Conservation (phyloP, 2,888 invertebrate species). For the Lasioglossum zephyrum region DNA sequence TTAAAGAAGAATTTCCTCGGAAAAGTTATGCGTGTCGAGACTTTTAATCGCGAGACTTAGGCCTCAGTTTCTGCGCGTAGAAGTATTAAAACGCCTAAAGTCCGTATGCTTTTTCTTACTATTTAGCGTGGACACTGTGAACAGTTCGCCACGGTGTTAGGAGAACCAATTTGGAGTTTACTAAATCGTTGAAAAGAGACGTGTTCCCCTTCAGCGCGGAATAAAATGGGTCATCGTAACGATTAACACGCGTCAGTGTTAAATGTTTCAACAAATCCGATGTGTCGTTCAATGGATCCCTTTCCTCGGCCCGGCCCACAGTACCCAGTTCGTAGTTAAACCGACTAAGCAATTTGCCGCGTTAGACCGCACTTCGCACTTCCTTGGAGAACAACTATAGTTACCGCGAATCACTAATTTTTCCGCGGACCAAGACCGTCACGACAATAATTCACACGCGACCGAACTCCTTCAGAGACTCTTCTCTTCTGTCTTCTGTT, state of each 20-base stretch:
- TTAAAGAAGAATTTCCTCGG: too few relatives aligned
- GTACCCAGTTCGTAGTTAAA: background rate
- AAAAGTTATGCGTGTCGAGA: too few relatives aligned
- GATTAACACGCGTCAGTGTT: slow-evolving; percentile 34
- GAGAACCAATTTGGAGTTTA: slow-evolving; percentile 6
- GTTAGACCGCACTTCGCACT: slow-evolving; percentile 46
- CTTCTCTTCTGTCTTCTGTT: too few relatives aligned
- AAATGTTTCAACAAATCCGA: slow-evolving; percentile 42
- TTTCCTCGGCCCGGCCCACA: background rate
- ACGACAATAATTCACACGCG: background rate
- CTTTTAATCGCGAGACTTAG: background rate
- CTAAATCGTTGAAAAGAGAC: slow-evolving; percentile 9
- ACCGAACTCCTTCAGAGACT: background rate
- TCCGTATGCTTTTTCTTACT: background rate
- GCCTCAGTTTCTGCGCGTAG: background rate
- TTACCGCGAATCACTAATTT: slow-evolving; percentile 21
- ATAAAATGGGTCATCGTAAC: slow-evolving; percentile 30
- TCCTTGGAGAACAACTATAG: slow-evolving; percentile 24
- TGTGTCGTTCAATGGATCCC: slow-evolving; percentile 22
- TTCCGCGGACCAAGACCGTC: background rate
- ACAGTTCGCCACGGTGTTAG: background rate
- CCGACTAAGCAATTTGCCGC: slow-evolving; percentile 13
- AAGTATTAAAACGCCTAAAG: background rate
- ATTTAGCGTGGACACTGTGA: background rate
- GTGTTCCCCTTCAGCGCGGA: background rate